Base-by-base conservation (phyloP, 2,113 vertebrate species). In the Amphiprion ocellaris region DNA sequence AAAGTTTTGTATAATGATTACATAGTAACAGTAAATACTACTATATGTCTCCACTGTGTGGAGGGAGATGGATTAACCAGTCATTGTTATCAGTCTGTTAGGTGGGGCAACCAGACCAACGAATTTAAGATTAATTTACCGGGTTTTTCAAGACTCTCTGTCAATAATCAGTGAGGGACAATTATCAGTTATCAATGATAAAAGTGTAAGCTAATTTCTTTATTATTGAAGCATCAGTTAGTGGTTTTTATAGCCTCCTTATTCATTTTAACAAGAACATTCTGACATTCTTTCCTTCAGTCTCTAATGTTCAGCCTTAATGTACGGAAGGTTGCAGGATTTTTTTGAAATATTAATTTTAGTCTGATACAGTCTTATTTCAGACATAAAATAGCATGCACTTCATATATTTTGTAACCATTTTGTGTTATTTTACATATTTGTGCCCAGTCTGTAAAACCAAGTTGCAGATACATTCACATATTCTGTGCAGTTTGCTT, bases 31-130 rank as follows among this genome's bases (percentile, higher is more conserved):
- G 28, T 66, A 47, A 33, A 44, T 2, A 10, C 21, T 8, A 10
- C n/a, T 44, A 11, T 10, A 15, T 9, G 58, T 72, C 2, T 77
- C 0, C 47, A 47, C 16, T 78, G 26, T 69, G 24, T 76, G 54
- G 56, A 41, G 12, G 23, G 41, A 79, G 23, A 17, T 80, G 83
- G 83, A 55, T 68, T 16, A 69, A 86, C 78, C 66, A 85, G 47
- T 0, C 2, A 55, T 24, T 65, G 28, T 77, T 89, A 87, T 89
- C 88, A 81, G 77, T 8, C 55, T 52, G 23, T 70, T 11, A 59
- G 50, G 54, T 70, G 39, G 52, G 53, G 65, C 26, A 23, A 55
- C 17, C 7, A 6, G 26, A 82, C 11, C 80, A 84, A 86, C 65
- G 53, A 80, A 82, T 80, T 69, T 53, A 59, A 74, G 80, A 74